Percentiles rank a stretch among this genome's conserved stretches.
Evolutionary conservation across 2,797 vertebrate species (phyloP).

Genomic region (Macropus fuliginosus): DNA sequence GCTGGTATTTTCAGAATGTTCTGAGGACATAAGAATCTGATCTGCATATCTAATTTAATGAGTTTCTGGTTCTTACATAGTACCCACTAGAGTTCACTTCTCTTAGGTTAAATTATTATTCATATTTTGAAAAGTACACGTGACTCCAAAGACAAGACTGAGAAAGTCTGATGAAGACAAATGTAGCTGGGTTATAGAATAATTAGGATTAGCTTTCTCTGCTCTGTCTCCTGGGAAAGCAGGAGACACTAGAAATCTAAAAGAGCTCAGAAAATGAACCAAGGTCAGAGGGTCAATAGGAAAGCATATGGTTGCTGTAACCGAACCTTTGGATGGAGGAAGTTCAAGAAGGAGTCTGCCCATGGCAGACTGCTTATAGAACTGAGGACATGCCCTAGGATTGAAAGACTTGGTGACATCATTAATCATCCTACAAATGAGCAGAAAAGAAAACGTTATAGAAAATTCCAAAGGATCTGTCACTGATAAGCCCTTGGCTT

Average conservation of each 20-base stretch:
- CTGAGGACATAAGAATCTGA: not conserved
- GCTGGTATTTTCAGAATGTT: not conserved
- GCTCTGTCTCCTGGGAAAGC: conserved; percentile 60
- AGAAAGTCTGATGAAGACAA: conserved; percentile 54
- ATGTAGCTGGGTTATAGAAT: conserved; percentile 29
- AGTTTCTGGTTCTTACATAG: conserved; percentile 23
- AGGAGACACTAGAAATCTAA: conserved; percentile 56
- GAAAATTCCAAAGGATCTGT: conserved; percentile 54
- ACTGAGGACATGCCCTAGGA: conserved; percentile 45
- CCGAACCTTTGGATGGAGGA: conserved; percentile 36
- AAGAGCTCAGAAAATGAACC: conserved; percentile 59
- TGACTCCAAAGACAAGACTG: conserved; percentile 10
- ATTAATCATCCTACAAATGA: conserved; percentile 31
- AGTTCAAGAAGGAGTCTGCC: conserved; percentile 62
- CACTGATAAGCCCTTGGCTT: conserved; percentile 47
- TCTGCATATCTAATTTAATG: not conserved
- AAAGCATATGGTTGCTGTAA: conserved; percentile 73
- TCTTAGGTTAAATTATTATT: conserved; percentile 28
- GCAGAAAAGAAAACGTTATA: conserved; percentile 35
- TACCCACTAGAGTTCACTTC: not conserved
- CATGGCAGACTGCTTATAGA: conserved; percentile 30
- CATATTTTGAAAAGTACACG: conserved; percentile 55
- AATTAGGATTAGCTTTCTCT: conserved; percentile 41
- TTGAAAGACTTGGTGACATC: conserved; percentile 12
- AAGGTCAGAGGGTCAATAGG: conserved; percentile 61